These are phyloP conservation scores for Ectemnius lituratus DNA, from an alignment of 2,888 invertebrate genomes.

Conservation along the genomic window DNA sequence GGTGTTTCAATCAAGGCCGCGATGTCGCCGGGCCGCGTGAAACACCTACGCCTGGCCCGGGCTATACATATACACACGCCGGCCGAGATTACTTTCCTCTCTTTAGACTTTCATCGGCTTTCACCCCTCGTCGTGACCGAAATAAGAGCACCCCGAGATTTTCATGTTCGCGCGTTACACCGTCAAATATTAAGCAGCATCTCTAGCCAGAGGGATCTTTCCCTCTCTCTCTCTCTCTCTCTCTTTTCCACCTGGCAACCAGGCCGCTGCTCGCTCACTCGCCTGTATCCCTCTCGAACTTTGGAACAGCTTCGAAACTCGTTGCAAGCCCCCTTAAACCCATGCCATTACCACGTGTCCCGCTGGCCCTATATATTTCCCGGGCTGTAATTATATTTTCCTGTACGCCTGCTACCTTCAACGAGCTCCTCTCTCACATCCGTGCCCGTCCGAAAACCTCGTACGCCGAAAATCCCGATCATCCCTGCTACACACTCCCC, in stretches of 20 bases:
- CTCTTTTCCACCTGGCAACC: too few species aligned
- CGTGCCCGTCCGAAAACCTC: slow-evolving; percentile 11
- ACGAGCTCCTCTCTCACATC: slow-evolving; percentile 31
- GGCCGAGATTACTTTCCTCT: slow-evolving; percentile 44
- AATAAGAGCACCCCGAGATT: slow-evolving; percentile 45
- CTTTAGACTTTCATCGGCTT: slow-evolving; percentile 44
- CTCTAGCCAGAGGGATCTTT: slow-evolving; percentile 28
- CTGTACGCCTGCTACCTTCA: slow-evolving; percentile 46
- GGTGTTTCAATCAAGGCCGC: slow-evolving; percentile 69
- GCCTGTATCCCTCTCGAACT: slow-evolving; percentile 29
- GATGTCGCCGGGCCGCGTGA: slow-evolving; percentile 47
- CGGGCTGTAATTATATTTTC: slow-evolving; percentile 61
- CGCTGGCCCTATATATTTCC: slow-evolving; percentile 59
- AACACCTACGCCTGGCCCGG: slow-evolving; percentile 44
- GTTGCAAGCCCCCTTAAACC: slow-evolving; percentile 32
- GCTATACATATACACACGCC: slow-evolving; percentile 26
- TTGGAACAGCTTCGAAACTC: slow-evolving; percentile 45
- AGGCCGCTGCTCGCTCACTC: too few species aligned
- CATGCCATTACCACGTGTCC: slow-evolving; percentile 25
- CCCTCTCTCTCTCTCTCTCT: not conserved
- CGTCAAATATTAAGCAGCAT: slow-evolving; percentile 55
- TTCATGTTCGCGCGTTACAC: slow-evolving; percentile 43
- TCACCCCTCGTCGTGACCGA: slow-evolving; percentile 27
- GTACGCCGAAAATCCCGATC: slow-evolving; percentile 12
- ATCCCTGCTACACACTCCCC: slow-evolving; percentile 4